Evolutionary conservation across 1,140 invertebrate genomes (phyloP).

Genomic region (Cecropterus lyciades): DNA sequence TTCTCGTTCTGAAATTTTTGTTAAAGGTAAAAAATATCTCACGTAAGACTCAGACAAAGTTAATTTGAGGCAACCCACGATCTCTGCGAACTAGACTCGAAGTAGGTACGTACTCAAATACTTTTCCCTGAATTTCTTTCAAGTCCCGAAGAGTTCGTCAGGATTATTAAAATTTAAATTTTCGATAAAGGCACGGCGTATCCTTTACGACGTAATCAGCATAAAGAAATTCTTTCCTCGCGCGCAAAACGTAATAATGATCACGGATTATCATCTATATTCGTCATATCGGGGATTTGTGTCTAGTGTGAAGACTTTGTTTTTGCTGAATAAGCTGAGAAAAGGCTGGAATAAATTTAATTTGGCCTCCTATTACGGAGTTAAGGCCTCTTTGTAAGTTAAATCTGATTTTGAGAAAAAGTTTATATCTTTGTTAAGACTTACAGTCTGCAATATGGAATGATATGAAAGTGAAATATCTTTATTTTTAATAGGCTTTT

Average conservation of each 20-base stretch:
- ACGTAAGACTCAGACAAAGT: too few relatives aligned
- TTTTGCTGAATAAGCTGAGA: constrained; percentile 17
- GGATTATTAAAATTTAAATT: constrained; percentile 36
- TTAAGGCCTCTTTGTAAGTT: constrained; percentile 2
- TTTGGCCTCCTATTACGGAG: not conserved
- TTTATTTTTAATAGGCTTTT: too few relatives aligned
- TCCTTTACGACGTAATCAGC: constrained; percentile 35
- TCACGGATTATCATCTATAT: constrained; percentile 29
- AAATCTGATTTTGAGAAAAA: too few relatives aligned
- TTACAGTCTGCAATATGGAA: too few relatives aligned
- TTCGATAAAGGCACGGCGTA: constrained; percentile 22
- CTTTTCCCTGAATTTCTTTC: constrained; percentile 25
- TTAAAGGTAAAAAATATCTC: too few relatives aligned
- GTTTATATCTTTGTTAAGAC: too few relatives aligned
- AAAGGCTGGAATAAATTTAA: constrained; percentile 18
- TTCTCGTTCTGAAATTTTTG: too few relatives aligned
- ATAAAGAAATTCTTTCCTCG: constrained; percentile 30
- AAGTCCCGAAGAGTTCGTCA: constrained; percentile 20
- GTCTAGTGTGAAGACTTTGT: constrained; percentile 12
- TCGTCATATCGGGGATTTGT: constrained; percentile 31
- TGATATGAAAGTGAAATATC: too few relatives aligned
- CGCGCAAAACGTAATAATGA: constrained; percentile 26
- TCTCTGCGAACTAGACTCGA: too few relatives aligned
- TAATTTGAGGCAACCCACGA: too few relatives aligned
- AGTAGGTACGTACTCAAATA: not conserved